Evolutionary conservation across 2,113 vertebrate genomes (phyloP).

Genomic region (Brachyhypopomus gauderio): DNA sequence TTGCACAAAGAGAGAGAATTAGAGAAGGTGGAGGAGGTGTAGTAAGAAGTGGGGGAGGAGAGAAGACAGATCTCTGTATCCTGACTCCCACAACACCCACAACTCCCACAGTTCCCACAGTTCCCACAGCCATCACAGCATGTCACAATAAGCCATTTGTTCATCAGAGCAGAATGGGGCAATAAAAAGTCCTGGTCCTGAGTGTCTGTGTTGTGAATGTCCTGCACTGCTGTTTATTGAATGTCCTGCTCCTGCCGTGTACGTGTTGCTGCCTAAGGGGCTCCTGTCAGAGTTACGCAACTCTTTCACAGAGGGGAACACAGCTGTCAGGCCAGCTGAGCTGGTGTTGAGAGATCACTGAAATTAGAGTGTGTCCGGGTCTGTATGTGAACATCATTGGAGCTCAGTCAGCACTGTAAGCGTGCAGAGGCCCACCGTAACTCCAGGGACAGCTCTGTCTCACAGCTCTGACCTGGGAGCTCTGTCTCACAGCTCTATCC

Average conservation of each 20-base stretch:
- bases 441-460: conserved; percentile 4
- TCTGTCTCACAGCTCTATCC: neutral
- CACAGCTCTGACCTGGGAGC: conserved; percentile 14
- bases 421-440: conserved; percentile 9
- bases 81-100: too few relatives aligned
- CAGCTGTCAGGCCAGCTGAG: conserved; percentile 35
- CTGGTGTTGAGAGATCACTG: conserved; percentile 41
- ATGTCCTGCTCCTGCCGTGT: conserved; percentile 45
- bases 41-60: too few relatives aligned
- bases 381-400: neutral
- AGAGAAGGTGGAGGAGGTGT: neutral
- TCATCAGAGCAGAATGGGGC: neutral
- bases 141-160: neutral
- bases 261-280: conserved; percentile 48
- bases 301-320: conserved; percentile 39
- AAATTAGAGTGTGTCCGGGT: neutral
- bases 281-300: neutral
- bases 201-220: too few relatives aligned
- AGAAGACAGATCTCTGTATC: too few relatives aligned
- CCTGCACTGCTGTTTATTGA: neutral
- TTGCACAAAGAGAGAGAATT: neutral
- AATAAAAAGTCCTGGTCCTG: too few relatives aligned
- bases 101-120: too few relatives aligned
- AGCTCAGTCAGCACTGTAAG: neutral
- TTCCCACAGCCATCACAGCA: too few relatives aligned